A percentile compares a stretch with the other conserved stretches of the same genome.
Conservation (phyloP, 2,888 invertebrate species). For the Nemoura dubitans region DNA sequence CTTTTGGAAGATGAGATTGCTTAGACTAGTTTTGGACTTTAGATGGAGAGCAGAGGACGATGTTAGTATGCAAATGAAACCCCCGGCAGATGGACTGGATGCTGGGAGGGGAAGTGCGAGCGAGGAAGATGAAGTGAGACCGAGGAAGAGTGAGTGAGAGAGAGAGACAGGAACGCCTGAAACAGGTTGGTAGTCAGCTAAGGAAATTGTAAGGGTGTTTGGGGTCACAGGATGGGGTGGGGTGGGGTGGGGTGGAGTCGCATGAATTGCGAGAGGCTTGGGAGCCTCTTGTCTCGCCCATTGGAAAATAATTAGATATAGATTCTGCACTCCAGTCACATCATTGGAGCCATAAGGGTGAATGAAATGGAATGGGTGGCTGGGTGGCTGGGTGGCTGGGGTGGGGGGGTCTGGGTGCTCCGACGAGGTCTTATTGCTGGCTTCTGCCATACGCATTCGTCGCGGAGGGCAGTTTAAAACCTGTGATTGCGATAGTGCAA, state of each 20-base stretch:
- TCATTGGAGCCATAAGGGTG: conserved; percentile 16
- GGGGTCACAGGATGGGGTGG: conserved; percentile 1
- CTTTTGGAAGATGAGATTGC: background rate
- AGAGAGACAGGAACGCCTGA: background rate
- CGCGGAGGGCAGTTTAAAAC: background rate
- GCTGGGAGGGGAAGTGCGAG: conserved; percentile 21
- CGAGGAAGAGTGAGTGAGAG: background rate
- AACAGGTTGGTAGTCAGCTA: background rate
- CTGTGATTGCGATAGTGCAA: background rate
- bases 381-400: conserved; percentile 9
- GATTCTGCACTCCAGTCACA: conserved; percentile 49
- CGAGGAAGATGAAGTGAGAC: background rate
- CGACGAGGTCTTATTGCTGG: conserved; percentile 19
- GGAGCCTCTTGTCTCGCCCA: conserved; percentile 44
- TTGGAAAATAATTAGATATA: conserved; percentile 50
- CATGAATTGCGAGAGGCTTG: background rate
- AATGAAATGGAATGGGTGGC: background rate
- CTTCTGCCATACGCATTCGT: conserved; percentile 14
- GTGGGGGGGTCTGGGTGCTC: conserved; percentile 23
- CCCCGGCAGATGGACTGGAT: conserved; percentile 36
- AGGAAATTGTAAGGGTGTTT: conserved; percentile 36
- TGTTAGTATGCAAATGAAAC: conserved; percentile 46
- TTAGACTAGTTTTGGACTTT: conserved; percentile 4
- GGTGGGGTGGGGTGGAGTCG: background rate
- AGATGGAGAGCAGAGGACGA: background rate